A percentile compares a stretch with the other conserved stretches of the same genome.
Conservation (phyloP, 2,888 invertebrate genomes). For the Synanthedon vespiformis region DNA sequence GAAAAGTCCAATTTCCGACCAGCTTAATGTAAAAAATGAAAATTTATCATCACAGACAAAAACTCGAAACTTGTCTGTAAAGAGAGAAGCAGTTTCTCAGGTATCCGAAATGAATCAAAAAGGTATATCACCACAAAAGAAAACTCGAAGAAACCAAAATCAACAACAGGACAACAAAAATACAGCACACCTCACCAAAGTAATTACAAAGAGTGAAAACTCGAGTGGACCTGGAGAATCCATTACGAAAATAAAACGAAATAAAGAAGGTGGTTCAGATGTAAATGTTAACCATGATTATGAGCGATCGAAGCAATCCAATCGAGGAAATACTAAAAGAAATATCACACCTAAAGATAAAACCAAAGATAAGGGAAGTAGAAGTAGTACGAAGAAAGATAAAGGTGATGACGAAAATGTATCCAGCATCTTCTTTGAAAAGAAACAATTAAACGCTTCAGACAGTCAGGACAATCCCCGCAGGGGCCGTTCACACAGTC, state of each 20-base stretch:
- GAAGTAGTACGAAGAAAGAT: too few relatives aligned
- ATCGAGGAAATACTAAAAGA: too few relatives aligned
- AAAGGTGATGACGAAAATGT: conserved; percentile 16
- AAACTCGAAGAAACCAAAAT: not conserved
- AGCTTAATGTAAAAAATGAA: not conserved
- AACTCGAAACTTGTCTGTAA: not conserved
- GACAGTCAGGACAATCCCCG: conserved; percentile 9
- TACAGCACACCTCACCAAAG: too few relatives aligned
- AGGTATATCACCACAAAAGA: conserved; percentile 4
- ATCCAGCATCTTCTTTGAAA: conserved; percentile 42
- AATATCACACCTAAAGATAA: too few relatives aligned
- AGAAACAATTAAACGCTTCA: conserved; percentile 4
- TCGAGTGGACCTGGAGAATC: too few relatives aligned
- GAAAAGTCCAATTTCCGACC: too few relatives aligned
- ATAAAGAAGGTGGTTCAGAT: too few relatives aligned
- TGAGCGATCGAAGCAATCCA: too few relatives aligned
- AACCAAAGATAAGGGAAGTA: too few relatives aligned
- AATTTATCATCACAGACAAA: not conserved
- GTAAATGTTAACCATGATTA: too few relatives aligned
- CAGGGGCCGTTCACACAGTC: conserved; percentile 24
- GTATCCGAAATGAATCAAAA: not conserved
- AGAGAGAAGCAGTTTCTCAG: not conserved
- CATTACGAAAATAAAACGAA: too few relatives aligned
- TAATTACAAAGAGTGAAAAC: too few relatives aligned
- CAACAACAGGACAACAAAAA: not conserved